Evolutionary conservation across 1,140 invertebrate genomes (phyloP), one percentile per base, ranked within the genome.

Genomic region (Drosophila albomicans): DNA sequence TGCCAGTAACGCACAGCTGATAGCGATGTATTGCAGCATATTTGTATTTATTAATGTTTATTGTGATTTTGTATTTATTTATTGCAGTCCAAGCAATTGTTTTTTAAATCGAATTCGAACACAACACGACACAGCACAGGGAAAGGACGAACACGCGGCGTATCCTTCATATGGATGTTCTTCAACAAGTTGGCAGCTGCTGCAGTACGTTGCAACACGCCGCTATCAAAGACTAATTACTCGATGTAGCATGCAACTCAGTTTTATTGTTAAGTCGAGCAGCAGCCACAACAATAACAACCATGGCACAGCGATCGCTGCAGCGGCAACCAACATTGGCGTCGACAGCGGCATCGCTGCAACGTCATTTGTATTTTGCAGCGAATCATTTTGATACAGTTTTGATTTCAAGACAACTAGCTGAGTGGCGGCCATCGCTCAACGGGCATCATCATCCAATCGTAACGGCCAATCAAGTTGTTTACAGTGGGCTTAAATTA

Each of bases 171-270:
- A 89, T 85, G 81, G 75, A 88, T 80, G 70, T 59, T 46, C 32
- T 72, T 63, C 70, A 84, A 43, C 28, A 65, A 57, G 66, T 64
- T 84, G 56, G 81, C 85, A 72, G 74, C 65, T 79, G 69, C 56
- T 81, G 81, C 86, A 89, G 81, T 72, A 86, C 63, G 58, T 85
- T 85, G 79, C 79, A 81, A 81, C 79, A 78, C 57, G 75, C 69
- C 70, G 69, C 58, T 76, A 72, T 85, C n/a, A 66, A 78, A 89
- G 85, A 92, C 91, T 92, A 92, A 92, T 92, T 92, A 91, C 77
- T 78, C 75, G 76, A 65, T 35, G 68, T 87, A 43, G 75, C 78
- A 82, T 90, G 91, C 91, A 78, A 90, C 91, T 81, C 91, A 84
- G 91, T 92, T 92, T 92, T 92, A 92, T 92, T 92, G 91, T 89